Evolutionary conservation across 2,797 vertebrate genomes (phyloP), one percentile per base, ranked within the genome.

Genomic region (Helostoma temminkii): DNA sequence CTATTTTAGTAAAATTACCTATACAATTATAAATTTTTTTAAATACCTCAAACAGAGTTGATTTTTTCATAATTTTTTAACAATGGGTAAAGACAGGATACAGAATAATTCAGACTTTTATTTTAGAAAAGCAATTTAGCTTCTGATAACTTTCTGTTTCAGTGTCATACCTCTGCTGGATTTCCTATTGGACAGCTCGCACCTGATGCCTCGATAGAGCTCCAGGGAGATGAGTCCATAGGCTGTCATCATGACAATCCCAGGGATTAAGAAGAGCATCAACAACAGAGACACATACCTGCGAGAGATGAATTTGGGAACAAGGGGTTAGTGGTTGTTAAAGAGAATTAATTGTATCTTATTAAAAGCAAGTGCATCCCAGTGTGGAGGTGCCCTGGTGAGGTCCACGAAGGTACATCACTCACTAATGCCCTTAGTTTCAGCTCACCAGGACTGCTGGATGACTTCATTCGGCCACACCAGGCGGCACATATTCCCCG

Each of bases 171-270:
- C 97, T 95, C 86, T 82, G 76, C 89, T 89, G 62, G 93, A 92
- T 80, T 95, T 98, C 81, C 94, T 95, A 78, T 90, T 96, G 74
- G 90, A 95, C 76, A 93, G 69, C 88, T 98, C 96, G 83, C 96
- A 96, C 85, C 84, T 93, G 86, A 99, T 97, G 83, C 98, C 98
- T 80, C 94, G 94, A 90, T 98, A 99, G 56, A 99, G 95, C 88
- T 99, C 97, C 83, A 96, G 22, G 26, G 97, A 99, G 74, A 99
- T 99, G 46, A 98, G 91, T 46, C 97, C 97, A 4, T 99, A 99
- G 0, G 97, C 97, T 9, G 95, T 88, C 94, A 95, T 96, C 96
- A 99, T 99, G 80, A 98, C 90, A 49, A 98, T 94, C 47, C 98
- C 98, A 19, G 98, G 98, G 75, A 99, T 90, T 34, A 99, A 93